Evolutionary conservation across 2,888 invertebrate genomes (phyloP), one percentile per base, ranked within the genome.

Genomic region (Hermodice carunculata): DNA sequence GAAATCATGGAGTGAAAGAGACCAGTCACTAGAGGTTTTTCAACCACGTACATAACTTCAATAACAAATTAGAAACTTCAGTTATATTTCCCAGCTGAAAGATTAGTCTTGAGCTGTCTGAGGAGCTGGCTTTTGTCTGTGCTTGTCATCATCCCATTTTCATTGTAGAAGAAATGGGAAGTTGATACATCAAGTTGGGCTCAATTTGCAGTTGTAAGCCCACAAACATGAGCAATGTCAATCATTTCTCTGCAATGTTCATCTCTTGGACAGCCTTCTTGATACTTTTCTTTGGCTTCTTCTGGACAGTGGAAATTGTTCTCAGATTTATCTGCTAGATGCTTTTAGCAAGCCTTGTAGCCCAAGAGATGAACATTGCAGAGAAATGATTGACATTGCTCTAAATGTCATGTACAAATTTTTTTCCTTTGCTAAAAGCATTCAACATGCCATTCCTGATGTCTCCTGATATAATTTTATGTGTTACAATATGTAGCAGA

Each of bases 31-130:
- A 40, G 11, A 40, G 42, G 24, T 42, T 56, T 56, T 22, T 28
- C 26, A 24, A 56, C 29, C 4, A 8, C 42, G n/a, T 37, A 37
- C 56, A 56, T 56, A 24, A 56, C 26, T 24, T 26, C 49, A 14
- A 49, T 56, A 19, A 49, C 26, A 32, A 31, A 60, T 26, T 31
- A 49, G 6, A 51, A 22, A 26, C 32, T 48, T 19, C 17, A 17
- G 3, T 40, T n/a, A 28, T 49, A 28, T n/a, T n/a, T 51, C 34
- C 51, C 49, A 8, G n/a, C 19, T 44, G n/a, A 6, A 5, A 44
- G 44, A 44, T 44, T n/a, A 4, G 49, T 37, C 26, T 60, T 40
- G 34, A 60, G 22, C 37, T 60, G 51, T 34, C 51, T 60, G n/a
- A 51, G 4, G 11, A 60, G 26, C 17, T 32, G 32, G 60, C 26